Conservation (phyloP, 1,140 invertebrate genomes). For the Drosophila tsacasi region DNA sequence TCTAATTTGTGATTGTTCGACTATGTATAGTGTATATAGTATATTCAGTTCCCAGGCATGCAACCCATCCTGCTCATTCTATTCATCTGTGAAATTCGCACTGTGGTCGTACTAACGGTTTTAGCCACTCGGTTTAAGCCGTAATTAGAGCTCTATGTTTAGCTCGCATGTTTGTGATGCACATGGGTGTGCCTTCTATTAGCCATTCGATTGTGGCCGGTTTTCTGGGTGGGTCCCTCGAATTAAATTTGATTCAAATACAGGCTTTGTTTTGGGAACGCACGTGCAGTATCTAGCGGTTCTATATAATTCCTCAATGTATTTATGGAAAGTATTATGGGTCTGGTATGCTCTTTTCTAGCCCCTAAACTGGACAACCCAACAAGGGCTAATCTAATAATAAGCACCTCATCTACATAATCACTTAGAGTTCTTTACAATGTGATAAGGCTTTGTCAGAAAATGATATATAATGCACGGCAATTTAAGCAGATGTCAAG, state of each 20-base stretch:
- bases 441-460: constrained; percentile 22
- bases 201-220: constrained; percentile 32
- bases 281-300: constrained; percentile 42
- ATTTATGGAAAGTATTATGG: neutral
- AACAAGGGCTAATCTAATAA: constrained; percentile 34
- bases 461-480: neutral
- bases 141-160: constrained; percentile 44
- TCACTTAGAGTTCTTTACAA: constrained; percentile 12
- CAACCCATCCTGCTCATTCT: constrained; percentile 52
- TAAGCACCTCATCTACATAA: constrained; percentile 25
- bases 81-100: constrained; percentile 66
- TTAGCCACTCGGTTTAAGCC: constrained; percentile 14
- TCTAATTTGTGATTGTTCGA: constrained; percentile 39
- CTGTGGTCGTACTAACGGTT: constrained; percentile 42
- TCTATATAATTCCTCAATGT: neutral
- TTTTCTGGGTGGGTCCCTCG: constrained; percentile 14
- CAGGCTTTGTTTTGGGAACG: constrained; percentile 25
- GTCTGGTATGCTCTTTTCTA: neutral
- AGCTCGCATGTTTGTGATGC: constrained; percentile 46
- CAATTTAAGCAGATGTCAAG: constrained; percentile 26
- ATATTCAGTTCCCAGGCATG: constrained; percentile 61
- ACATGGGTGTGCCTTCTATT: constrained; percentile 57
- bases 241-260: constrained; percentile 16
- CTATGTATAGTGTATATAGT: neutral
- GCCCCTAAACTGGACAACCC: neutral